phyloP scores from a whole-genome alignment of 2,113 vertebrate genomes.

The Nannospalax galili region DNA sequence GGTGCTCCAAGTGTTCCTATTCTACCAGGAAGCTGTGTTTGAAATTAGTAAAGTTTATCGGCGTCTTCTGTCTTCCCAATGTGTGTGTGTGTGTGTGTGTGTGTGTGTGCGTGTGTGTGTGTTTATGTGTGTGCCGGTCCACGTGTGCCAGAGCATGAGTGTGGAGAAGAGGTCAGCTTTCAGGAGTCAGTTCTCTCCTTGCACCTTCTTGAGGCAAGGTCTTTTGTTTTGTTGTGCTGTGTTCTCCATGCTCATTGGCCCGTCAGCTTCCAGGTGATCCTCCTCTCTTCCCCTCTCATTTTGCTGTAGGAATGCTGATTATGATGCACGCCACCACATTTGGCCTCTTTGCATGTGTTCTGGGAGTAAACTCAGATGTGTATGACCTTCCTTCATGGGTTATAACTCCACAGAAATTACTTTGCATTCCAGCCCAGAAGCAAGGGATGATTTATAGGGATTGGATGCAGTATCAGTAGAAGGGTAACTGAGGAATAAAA shows the following conservation, averaged over 20 bases:
- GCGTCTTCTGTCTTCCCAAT: background rate
- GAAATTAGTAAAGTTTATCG: conserved; percentile 5
- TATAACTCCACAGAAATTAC: background rate
- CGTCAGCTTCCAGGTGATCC: background rate
- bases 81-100: background rate
- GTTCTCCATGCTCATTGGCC: background rate
- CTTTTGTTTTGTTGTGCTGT: background rate
- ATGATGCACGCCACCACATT: background rate
- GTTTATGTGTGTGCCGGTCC: background rate
- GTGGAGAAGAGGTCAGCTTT: background rate
- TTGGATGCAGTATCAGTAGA: background rate
- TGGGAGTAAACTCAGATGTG: background rate
- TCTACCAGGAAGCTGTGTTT: background rate
- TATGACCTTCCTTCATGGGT: background rate
- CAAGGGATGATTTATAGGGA: background rate
- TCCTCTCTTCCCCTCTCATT: background rate
- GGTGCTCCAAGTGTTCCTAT: background rate
- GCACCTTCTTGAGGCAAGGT: background rate
- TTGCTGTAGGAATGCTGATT: background rate
- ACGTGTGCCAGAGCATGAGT: background rate
- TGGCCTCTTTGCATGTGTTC: background rate
- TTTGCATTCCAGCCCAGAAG: background rate
- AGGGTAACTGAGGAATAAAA: background rate
- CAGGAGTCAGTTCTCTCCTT: background rate
- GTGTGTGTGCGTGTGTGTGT: background rate